phyloP scores from a whole-genome alignment of 2,113 vertebrate genomes.

The Mystacornis crossleyi region DNA sequence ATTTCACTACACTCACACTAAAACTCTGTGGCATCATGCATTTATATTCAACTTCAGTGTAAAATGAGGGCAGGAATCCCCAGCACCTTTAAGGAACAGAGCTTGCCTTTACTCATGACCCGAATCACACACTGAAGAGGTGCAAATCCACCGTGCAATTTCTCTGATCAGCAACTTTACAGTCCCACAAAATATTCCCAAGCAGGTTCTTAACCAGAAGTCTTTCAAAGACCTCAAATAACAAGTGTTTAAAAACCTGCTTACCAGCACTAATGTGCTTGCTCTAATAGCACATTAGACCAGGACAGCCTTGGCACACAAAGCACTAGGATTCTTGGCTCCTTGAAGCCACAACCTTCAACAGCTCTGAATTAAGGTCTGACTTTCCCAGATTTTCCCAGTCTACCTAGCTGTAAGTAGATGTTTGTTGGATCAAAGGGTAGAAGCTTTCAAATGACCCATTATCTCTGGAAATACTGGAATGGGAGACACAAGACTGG shows the following conservation, averaged over 20 bases:
- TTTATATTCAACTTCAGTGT: neutral
- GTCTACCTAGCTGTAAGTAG: neutral
- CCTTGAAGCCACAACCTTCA: neutral
- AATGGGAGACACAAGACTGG: neutral
- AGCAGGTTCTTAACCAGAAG: neutral
- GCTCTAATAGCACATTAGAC: neutral
- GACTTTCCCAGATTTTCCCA: neutral
- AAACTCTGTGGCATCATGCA: neutral
- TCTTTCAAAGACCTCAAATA: slow-evolving; percentile 12
- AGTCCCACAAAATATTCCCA: neutral
- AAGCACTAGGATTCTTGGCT: neutral
- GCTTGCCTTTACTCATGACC: neutral
- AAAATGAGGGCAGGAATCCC: neutral
- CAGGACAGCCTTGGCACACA: neutral
- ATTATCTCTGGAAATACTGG: neutral
- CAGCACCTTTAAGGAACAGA: neutral
- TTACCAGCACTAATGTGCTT: neutral
- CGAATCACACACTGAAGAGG: neutral
- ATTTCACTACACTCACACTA: neutral
- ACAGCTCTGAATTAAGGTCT: neutral
- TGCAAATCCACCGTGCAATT: neutral
- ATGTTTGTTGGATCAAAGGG: neutral
- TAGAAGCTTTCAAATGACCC: neutral
- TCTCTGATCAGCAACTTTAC: neutral
- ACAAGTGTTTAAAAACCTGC: neutral